Conservation (phyloP, 1,140 invertebrate genomes). For the Diplogasteroides magnus region DNA sequence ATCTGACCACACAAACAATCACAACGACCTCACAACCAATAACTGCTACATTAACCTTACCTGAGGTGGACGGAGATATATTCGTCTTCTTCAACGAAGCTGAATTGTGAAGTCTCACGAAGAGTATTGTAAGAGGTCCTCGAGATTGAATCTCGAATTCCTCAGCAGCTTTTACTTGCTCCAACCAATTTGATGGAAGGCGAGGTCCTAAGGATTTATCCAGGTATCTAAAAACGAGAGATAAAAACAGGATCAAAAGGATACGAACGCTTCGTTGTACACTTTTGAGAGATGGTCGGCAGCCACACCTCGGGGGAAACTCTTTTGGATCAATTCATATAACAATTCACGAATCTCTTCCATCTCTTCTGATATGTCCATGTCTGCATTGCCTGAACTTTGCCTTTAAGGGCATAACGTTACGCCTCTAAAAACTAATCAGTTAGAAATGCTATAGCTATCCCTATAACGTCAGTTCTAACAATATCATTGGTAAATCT, state of each 20-base stretch:
- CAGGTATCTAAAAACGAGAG: slow-evolving; percentile 18
- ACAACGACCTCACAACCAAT: neutral
- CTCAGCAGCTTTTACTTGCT: slow-evolving; percentile 25
- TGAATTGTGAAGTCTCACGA: slow-evolving; percentile 26
- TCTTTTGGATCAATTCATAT: slow-evolving; percentile 33
- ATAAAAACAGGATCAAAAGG: neutral
- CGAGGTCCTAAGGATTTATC: slow-evolving; percentile 20
- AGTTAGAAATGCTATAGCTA: neutral
- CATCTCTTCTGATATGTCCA: slow-evolving; percentile 37
- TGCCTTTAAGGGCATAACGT: slow-evolving; percentile 2
- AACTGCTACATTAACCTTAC: neutral
- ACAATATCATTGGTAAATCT: neutral
- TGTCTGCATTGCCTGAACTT: slow-evolving; percentile 22
- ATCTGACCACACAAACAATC: neutral
- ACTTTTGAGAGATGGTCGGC: slow-evolving; percentile 20
- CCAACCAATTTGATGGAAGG: slow-evolving; percentile 28
- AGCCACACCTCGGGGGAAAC: slow-evolving; percentile 29
- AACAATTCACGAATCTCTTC: slow-evolving; percentile 35
- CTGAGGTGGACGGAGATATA: slow-evolving; percentile 6
- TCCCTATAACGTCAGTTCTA: neutral
- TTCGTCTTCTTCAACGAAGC: slow-evolving; percentile 17
- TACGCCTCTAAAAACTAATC: neutral
- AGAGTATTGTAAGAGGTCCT: slow-evolving; percentile 28
- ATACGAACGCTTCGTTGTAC: slow-evolving; percentile 28
- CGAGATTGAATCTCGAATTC: slow-evolving; percentile 29